Percentiles rank a stretch among this genome's conserved stretches.
Conservation (phyloP, 2,888 invertebrate species). For the Meganola albula region DNA sequence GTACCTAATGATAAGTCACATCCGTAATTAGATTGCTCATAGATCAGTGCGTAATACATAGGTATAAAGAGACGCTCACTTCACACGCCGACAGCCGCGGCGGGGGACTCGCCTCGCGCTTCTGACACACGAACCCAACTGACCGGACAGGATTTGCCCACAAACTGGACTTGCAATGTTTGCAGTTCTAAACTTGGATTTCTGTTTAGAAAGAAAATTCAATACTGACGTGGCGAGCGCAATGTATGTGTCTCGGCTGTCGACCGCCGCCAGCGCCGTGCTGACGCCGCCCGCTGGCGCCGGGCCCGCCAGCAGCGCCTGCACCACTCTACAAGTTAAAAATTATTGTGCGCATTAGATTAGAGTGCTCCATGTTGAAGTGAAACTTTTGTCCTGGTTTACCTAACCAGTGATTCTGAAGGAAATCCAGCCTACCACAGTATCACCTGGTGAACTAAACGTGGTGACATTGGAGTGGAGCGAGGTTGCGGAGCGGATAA, state of each 20-base stretch:
- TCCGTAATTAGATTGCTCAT: no score
- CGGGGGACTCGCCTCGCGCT: constrained; percentile 82
- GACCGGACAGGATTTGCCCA: constrained; percentile 2
- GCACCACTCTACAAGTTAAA: constrained; percentile 37
- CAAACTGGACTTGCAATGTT: constrained; percentile 1
- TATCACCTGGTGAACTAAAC: no score
- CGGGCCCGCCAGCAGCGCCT: constrained; percentile 36
- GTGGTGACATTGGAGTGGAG: no score
- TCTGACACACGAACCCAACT: constrained; percentile 40
- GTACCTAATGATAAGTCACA: no score
- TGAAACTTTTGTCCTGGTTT: no score
- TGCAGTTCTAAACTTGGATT: no score
- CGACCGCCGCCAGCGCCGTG: constrained; percentile 81
- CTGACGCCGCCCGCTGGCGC: constrained; percentile 40
- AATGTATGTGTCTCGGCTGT: constrained; percentile 81
- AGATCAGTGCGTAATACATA: no score
- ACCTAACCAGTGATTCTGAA: no score
- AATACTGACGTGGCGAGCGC: constrained; percentile 81
- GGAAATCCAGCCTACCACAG: no score
- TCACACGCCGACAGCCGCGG: constrained; percentile 86
- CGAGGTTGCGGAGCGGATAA: no score
- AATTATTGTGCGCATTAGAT: no score
- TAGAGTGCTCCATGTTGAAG: no score
- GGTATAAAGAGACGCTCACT: constrained; percentile 78
- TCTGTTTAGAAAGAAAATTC: background rate